Conservation (phyloP, 2,888 invertebrate species). For the Hirtodrosophila histrioides region DNA sequence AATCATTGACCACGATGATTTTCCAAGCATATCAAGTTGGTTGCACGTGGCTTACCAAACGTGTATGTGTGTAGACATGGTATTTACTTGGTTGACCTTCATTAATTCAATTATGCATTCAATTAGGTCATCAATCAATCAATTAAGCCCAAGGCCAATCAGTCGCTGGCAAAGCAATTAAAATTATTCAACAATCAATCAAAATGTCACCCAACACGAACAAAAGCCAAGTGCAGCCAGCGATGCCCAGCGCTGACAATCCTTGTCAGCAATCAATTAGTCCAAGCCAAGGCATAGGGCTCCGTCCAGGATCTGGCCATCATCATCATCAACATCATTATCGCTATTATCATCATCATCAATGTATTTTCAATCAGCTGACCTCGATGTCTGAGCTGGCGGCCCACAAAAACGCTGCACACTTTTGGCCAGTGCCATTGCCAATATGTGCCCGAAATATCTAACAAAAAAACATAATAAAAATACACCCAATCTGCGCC, state of each 20-base stretch:
- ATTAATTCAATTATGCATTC: slow-evolving; percentile 39
- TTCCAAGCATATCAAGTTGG: not conserved
- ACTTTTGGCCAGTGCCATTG: slow-evolving; percentile 54
- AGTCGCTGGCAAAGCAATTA: slow-evolving; percentile 57
- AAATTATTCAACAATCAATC: slow-evolving; percentile 70
- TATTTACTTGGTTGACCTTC: slow-evolving; percentile 15
- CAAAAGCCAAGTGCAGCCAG: slow-evolving; percentile 7
- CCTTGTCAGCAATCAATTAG: slow-evolving; percentile 56
- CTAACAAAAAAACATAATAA: slow-evolving; percentile 15
- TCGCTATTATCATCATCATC: slow-evolving; percentile 5
- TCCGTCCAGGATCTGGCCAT: not conserved
- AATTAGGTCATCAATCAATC: slow-evolving; percentile 44
- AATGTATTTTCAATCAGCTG: slow-evolving; percentile 51
- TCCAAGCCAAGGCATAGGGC: slow-evolving; percentile 5
- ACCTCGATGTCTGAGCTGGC: slow-evolving; percentile 45
- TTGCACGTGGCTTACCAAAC: not conserved
- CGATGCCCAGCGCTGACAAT: slow-evolving; percentile 9
- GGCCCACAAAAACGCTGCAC: slow-evolving; percentile 26
- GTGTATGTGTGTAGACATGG: not conserved
- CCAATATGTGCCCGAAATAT: slow-evolving; percentile 41
- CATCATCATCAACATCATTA: slow-evolving; percentile 7
- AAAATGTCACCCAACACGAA: slow-evolving; percentile 54
- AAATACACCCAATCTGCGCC: slow-evolving; percentile 61
- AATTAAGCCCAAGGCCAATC: slow-evolving; percentile 42
- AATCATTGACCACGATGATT: not conserved